Evolutionary conservation across 2,797 vertebrate genomes (phyloP), one percentile per base, ranked within the genome.

Genomic region (Gymnopithys bicolor): DNA sequence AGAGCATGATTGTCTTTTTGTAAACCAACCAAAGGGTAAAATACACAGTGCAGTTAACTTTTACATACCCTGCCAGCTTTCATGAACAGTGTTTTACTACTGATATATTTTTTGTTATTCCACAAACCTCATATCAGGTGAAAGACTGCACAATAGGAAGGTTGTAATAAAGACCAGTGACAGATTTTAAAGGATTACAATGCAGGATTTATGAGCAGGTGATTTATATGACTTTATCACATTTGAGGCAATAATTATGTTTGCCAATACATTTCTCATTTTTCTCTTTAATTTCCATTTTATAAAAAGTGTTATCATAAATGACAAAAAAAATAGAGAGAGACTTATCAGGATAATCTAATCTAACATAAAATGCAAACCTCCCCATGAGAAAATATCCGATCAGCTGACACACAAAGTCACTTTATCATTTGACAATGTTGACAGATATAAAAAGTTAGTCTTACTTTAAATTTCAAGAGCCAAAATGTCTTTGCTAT

Each of bases 221-320:
- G 75, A 89, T 87, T 89, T 81, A 90, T 88, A 92, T 7, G 43
- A 51, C 35, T 93, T 80, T 39, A 87, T 92, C 63, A 66, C 30
- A 45, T 71, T 87, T 81, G 60, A 96, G 81, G 45, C 66, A 74
- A 56, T 86, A 81, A 94, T 93, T 93, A 88, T 75, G 45, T 91
- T 93, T 97, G 80, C 78, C 84, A 88, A 95, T 88, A 94, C 59
- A 94, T 94, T 94, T 91, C 73, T 76, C 25, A 75, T 90, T 94
- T 92, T 95, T 96, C 69, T 84, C 35, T 82, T 94, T 94, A 87
- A 89, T 93, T 94, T 96, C 92, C 10, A 76, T 95, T 95, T 93
- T 94, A 86, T 45, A 94, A 84, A 13, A 84, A 84, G 68, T 76
- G 35, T 85, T 95, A 80, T 80, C 60, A 84, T 83, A 86, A 95